A percentile compares a stretch with the other conserved stretches of the same genome.
phyloP scores from a whole-genome alignment of 2,888 invertebrate genomes.

The Brachylomia viminalis region DNA sequence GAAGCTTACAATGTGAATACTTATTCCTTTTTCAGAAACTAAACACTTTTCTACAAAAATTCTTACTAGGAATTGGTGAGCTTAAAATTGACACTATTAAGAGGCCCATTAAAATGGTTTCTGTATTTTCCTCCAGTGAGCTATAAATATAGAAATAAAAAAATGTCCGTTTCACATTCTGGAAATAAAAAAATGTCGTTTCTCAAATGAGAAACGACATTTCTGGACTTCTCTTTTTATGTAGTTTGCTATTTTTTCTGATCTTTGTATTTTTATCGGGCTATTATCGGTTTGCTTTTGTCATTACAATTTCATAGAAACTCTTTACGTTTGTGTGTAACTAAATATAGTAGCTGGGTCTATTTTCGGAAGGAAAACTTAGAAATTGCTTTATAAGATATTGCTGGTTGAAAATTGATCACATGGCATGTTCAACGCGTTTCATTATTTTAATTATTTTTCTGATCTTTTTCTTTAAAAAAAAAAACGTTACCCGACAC shows the following conservation, averaged over 20 bases:
- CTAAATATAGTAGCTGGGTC: background rate
- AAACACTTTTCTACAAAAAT: background rate
- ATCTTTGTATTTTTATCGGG: background rate
- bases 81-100: background rate
- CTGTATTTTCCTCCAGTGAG: background rate
- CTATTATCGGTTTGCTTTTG: background rate
- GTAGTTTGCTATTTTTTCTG: background rate
- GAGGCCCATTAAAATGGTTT: background rate
- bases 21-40: background rate
- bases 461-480: no score
- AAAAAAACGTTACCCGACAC: no score
- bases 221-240: slow-evolving; percentile 1
- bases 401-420: no score
- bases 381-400: background rate
- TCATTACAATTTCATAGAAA: slow-evolving; percentile 1
- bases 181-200: no score
- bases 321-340: background rate
- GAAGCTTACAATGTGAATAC: background rate
- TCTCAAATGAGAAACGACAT: slow-evolving; percentile 1
- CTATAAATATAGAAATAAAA: no score
- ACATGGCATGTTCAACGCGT: no score
- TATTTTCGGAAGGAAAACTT: background rate
- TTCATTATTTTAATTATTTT: background rate
- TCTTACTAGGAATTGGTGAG: background rate
- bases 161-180: no score